These are phyloP conservation scores for Acipenser ruthenus DNA, from an alignment of 2,797 vertebrate genomes.

Conservation along the genomic window DNA sequence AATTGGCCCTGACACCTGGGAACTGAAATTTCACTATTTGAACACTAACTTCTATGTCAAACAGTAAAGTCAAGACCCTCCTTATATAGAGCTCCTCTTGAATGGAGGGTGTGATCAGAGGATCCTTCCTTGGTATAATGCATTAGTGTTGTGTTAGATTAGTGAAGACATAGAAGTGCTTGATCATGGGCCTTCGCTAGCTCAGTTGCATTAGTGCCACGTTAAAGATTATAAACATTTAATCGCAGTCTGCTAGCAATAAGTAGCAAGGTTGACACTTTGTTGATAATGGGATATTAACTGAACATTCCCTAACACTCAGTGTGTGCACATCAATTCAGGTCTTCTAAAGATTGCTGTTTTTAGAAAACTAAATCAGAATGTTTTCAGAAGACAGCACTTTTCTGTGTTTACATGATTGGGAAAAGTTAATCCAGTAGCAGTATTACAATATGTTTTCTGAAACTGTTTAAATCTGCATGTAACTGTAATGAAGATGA, in stretches of 20 bases:
- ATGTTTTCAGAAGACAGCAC: too few species aligned
- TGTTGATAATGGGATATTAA: conserved; percentile 8
- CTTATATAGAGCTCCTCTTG: too few species aligned
- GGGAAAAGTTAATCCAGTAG: too few species aligned
- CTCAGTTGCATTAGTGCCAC: background rate
- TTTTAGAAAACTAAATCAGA: too few species aligned
- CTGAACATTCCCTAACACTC: background rate
- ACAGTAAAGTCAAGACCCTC: background rate
- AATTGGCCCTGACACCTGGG: conserved; percentile 70
- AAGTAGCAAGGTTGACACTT: conserved; percentile 2
- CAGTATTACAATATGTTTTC: too few species aligned
- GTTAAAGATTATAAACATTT: background rate
- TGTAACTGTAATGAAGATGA: too few species aligned
- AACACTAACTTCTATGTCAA: conserved; percentile 42
- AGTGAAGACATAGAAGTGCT: background rate
- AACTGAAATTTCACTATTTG: conserved; percentile 64
- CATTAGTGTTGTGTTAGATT: background rate
- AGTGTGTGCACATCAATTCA: background rate
- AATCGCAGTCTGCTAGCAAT: background rate
- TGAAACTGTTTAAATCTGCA: too few species aligned
- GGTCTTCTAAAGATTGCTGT: too few species aligned
- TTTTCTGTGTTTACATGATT: too few species aligned
- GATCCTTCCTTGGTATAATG: background rate
- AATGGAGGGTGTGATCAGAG: background rate
- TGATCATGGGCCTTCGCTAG: background rate